These are phyloP conservation scores for Poeciliopsis turrubarensis DNA, from an alignment of 2,113 vertebrate species.

Conservation along the genomic window DNA sequence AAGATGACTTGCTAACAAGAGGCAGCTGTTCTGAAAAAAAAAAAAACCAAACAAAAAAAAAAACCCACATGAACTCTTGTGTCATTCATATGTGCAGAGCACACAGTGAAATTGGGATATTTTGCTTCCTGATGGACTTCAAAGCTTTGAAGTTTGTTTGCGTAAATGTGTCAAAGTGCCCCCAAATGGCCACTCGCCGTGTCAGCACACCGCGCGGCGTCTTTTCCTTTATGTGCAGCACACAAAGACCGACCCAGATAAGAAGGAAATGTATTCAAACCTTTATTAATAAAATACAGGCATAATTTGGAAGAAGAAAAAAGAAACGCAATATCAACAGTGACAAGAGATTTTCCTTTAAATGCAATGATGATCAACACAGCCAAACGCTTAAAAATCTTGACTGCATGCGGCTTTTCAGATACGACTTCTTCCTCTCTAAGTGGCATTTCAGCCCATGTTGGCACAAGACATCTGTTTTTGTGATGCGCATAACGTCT, in stretches of 20 bases:
- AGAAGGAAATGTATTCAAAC: too few species aligned
- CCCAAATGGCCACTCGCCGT: constrained; percentile 8
- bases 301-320: not conserved
- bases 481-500: too few species aligned
- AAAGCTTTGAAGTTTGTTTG: constrained; percentile 42
- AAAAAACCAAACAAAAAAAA: not conserved
- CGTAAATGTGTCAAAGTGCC: constrained; percentile 47
- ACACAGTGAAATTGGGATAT: not conserved
- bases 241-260: not conserved
- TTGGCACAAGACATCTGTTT: too few species aligned
- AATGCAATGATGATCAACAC: not conserved
- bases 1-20: not conserved
- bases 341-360: not conserved
- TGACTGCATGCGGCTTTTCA: not conserved
- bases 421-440: too few species aligned
- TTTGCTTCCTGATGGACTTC: not conserved
- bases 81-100: not conserved
- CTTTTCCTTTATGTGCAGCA: not conserved
- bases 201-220: constrained; percentile 19
- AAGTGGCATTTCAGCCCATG: too few species aligned
- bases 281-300: not conserved
- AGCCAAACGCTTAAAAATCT: not conserved
- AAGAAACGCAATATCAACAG: not conserved
- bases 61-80: not conserved
- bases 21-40: not conserved